Conservation (phyloP, 2,113 vertebrate genomes). For the Ondatra zibethicus region DNA sequence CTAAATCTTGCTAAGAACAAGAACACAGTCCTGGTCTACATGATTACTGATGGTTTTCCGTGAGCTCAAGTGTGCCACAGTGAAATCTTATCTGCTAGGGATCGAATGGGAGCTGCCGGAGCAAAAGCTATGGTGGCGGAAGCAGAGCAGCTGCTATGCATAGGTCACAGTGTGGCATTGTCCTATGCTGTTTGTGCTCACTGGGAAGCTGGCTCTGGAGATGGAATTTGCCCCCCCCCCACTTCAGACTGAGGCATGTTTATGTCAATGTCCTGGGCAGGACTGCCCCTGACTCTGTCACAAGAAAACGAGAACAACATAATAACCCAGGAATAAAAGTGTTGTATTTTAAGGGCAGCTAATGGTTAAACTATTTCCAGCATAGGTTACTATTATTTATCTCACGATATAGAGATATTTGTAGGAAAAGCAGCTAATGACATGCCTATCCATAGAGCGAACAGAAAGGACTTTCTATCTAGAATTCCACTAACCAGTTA, state of each 20-base stretch:
- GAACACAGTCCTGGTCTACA: not conserved
- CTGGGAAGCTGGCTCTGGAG: not conserved
- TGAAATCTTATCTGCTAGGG: not conserved
- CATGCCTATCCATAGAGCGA: not conserved
- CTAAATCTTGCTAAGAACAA: not conserved
- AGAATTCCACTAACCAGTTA: not conserved
- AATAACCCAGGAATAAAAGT: not conserved
- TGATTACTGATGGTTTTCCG: not conserved
- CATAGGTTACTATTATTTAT: not conserved
- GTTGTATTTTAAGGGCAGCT: not conserved
- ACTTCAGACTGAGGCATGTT: not conserved
- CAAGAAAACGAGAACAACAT: not conserved
- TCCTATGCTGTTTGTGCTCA: not conserved
- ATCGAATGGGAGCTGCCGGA: not conserved
- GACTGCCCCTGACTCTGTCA: not conserved
- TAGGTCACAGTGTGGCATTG: not conserved
- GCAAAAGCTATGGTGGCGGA: not conserved
- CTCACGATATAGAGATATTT: not conserved
- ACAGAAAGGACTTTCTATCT: not conserved
- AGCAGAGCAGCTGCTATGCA: not conserved
- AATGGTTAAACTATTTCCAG: not conserved
- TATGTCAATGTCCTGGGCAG: not conserved
- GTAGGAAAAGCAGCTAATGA: not conserved
- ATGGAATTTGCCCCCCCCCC: not conserved
- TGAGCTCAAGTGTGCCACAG: not conserved